Evolutionary conservation across 2,888 invertebrate genomes (phyloP), one percentile per base, ranked within the genome.

Genomic region (Gymnosoma rotundatum): DNA sequence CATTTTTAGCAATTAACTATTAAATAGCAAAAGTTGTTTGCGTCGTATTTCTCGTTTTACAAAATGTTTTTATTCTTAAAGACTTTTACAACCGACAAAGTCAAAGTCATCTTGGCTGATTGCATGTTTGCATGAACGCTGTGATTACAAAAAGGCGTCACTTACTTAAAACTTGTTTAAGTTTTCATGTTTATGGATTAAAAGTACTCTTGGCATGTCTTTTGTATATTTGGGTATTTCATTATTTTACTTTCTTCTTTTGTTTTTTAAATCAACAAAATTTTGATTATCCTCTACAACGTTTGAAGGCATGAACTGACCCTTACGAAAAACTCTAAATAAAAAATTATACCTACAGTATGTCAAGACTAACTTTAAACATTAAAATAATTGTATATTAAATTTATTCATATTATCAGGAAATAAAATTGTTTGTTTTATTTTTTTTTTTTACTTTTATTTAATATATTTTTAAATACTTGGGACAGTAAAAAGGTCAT

Each of bases 81-180:
- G 50, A 52, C 9, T 7, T 52, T 52, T 18, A 18, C 10, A 52
- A 52, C 12, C 42, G 12, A 52, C n/a, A 20, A 0, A 0, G n/a
- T n/a, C 20, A 8, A 42, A 54, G 25, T 42, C 10, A 50, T 5
- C 45, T 21, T n/a, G 25, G 18, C 14, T 56, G 58, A 16, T 79
- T 79, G 79, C 79, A 50, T 64, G 72, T 45, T 72, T 58, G 42
- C 50, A 58, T 79, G 56, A 38, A 16, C 12, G 9, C 36, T 72
- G 66, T 32, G 50, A 42, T 16, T 42, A 21, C n/a, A 25, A 50
- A 32, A 78, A 64, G 70, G 70, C 56, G 70, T 48, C 70, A 64
- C 2, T 64, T 38, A 78, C 21, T 72, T 66, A 50, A 79, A 38
- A 21, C 48, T 18, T 50, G 25, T 63, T 72, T 64, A 63, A 56